phyloP scores from a whole-genome alignment of 2,113 vertebrate genomes.

The Tetrao urogallus region DNA sequence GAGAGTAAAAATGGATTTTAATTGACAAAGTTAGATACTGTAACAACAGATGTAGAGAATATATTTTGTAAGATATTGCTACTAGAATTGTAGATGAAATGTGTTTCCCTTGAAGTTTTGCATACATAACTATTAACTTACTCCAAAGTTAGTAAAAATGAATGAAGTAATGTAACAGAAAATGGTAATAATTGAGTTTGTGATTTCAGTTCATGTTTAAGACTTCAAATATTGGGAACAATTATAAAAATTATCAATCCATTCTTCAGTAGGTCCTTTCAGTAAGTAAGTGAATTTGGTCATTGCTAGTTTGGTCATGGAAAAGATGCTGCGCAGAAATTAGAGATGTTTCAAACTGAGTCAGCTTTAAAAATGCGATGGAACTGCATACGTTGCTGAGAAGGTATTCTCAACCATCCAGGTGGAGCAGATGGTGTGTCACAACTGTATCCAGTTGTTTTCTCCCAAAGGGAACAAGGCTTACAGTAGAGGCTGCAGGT shows the following conservation, averaged over 20 bases:
- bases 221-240: not conserved
- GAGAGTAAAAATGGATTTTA: not conserved
- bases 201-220: not conserved
- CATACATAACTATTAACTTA: not conserved
- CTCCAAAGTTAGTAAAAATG: not conserved
- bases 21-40: not conserved
- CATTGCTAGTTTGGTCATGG: not conserved
- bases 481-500: not conserved
- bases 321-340: not conserved
- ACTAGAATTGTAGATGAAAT: not conserved
- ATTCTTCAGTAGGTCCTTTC: not conserved
- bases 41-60: not conserved
- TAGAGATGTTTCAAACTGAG: not conserved
- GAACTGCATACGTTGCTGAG: not conserved
- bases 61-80: not conserved
- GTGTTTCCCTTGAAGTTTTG: not conserved
- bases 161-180: not conserved
- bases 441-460: not conserved
- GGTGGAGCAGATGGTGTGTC: too few species aligned
- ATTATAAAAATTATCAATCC: not conserved
- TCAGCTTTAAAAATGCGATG: not conserved
- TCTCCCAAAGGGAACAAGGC: not conserved
- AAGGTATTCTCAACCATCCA: not conserved
- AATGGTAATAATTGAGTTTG: not conserved
- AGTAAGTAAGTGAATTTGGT: not conserved